phyloP scores from a whole-genome alignment of 1,140 invertebrate genomes.

The Eupristina koningsbergeri region DNA sequence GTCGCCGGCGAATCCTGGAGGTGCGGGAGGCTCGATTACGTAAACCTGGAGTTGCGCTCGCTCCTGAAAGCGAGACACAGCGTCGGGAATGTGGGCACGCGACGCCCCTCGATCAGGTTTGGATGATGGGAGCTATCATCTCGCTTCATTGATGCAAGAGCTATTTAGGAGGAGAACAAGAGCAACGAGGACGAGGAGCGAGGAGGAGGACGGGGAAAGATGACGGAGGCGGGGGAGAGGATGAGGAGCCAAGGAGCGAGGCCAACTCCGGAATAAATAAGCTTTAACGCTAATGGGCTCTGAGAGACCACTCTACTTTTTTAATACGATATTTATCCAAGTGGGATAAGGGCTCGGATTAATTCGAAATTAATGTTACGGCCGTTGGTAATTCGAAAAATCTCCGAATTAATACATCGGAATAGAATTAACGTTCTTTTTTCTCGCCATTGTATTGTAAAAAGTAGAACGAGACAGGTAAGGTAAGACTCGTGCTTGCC shows the following conservation, averaged over 20 bases:
- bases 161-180: neutral
- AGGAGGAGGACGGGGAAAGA: too few species aligned
- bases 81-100: neutral
- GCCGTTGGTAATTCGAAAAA: neutral
- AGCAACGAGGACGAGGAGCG: too few species aligned
- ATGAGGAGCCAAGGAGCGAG: too few species aligned
- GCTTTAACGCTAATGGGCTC: neutral
- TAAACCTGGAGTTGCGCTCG: conserved; percentile 11
- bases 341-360: neutral
- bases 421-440: neutral
- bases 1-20: neutral
- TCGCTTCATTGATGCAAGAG: conserved; percentile 10
- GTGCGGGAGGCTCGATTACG: conserved; percentile 22
- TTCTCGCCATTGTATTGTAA: neutral
- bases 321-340: neutral
- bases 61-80: too few species aligned
- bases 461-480: neutral
- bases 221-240: too few species aligned
- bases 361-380: neutral
- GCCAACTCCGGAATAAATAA: neutral
- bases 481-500: neutral
- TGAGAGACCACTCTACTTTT: neutral
- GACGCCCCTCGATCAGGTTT: neutral
- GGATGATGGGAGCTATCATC: neutral
- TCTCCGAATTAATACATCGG: neutral